These are phyloP conservation scores for Rhagophthalmus giganteus DNA, from an alignment of 2,888 invertebrate species.

Conservation along the genomic window DNA sequence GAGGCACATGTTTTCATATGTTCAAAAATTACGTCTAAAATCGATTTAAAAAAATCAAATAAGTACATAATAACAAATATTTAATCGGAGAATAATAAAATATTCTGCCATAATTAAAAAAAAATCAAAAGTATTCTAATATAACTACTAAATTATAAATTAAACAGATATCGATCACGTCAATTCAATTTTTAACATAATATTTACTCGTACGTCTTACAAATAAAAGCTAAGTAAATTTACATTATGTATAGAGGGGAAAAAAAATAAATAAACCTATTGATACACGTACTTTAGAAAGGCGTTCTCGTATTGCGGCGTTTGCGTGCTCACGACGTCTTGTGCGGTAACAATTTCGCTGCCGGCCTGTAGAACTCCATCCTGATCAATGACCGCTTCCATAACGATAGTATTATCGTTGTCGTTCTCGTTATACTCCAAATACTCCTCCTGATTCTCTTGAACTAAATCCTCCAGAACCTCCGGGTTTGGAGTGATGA, in stretches of 20 bases:
- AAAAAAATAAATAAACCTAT: constrained; percentile 1
- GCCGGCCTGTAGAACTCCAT: constrained; percentile 39
- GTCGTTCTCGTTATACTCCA: constrained; percentile 37
- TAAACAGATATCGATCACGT: no score
- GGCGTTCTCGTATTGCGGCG: constrained; percentile 33
- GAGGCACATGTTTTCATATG: no score
- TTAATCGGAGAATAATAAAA: no score
- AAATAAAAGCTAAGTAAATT: no score
- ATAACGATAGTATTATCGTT: constrained; percentile 40
- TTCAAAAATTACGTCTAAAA: no score
- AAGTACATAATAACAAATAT: no score
- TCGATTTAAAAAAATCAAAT: no score
- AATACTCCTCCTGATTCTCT: constrained; percentile 50
- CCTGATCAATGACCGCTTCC: constrained; percentile 45
- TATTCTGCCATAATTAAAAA: no score
- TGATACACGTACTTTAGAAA: constrained; percentile 38
- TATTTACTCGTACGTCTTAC: no score
- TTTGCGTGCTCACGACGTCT: constrained; percentile 4
- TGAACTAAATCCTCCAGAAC: constrained; percentile 51
- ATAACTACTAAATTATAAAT: not conserved
- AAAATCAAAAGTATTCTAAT: not conserved
- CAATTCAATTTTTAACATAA: no score
- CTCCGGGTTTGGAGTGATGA: constrained; percentile 26
- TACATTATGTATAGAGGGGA: not conserved
- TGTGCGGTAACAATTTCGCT: constrained; percentile 17